Evolutionary conservation across 2,797 vertebrate species (phyloP).

Genomic region (Orestias chungarensis): DNA sequence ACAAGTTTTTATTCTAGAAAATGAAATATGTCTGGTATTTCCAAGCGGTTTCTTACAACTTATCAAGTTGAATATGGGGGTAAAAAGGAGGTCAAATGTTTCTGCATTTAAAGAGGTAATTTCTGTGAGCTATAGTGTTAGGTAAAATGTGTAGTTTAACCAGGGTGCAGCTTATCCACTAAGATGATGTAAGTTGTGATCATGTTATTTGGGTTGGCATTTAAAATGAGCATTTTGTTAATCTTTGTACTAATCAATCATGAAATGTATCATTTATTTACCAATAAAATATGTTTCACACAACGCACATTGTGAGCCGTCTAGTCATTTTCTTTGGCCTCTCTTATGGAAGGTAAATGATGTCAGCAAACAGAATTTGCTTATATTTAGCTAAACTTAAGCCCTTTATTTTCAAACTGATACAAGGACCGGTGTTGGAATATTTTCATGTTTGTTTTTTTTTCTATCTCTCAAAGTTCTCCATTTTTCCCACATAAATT

Average conservation of each 20-base stretch:
- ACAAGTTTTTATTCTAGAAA: constrained; percentile 19
- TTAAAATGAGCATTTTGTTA: constrained; percentile 25
- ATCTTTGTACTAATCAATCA: constrained; percentile 24
- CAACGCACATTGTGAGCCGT: constrained; percentile 5
- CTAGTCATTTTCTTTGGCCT: constrained; percentile 23
- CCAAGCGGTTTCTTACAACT: constrained; percentile 7
- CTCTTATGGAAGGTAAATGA: constrained; percentile 7
- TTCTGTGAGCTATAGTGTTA: constrained; percentile 1
- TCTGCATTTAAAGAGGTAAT: constrained; percentile 22
- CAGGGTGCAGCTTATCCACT: constrained; percentile 8
- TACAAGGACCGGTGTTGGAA: neutral
- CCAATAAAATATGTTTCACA: constrained; percentile 22
- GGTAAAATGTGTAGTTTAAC: constrained; percentile 28
- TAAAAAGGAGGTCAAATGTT: neutral
- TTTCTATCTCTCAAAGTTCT: neutral
- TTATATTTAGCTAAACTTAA: neutral
- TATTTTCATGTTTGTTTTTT: no score
- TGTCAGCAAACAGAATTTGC: constrained; percentile 16
- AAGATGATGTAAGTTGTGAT: constrained; percentile 23
- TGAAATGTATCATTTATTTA: constrained; percentile 32
- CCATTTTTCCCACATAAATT: neutral
- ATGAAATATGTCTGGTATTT: constrained; percentile 14
- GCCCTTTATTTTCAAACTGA: neutral
- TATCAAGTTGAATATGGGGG: constrained; percentile 1
- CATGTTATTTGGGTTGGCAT: constrained; percentile 30